These are phyloP conservation scores for Hydractinia symbiolongicarpus DNA, from an alignment of 30 jellyfish, hydroid and myxozoan genomes.

Conservation along the genomic window DNA sequence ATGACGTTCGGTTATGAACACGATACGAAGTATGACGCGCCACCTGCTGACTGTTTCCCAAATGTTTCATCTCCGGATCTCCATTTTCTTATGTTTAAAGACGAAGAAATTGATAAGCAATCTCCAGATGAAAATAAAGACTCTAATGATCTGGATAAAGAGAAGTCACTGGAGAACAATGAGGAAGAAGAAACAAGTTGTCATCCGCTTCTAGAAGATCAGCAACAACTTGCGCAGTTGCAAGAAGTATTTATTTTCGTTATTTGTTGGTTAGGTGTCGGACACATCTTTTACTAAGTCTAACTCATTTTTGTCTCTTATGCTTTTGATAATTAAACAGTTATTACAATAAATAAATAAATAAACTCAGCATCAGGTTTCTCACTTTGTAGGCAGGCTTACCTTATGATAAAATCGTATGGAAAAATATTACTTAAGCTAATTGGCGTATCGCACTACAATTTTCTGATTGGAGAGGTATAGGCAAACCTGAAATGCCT, in stretches of 20 bases:
- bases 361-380: too few species aligned
- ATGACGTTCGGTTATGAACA: background rate
- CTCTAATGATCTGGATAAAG: background rate
- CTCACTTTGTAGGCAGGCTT: too few species aligned
- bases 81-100: slow-evolving; percentile 1
- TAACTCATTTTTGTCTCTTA: too few species aligned
- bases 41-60: background rate
- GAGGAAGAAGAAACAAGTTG: background rate
- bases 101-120: background rate
- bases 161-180: background rate
- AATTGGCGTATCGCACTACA: too few species aligned
- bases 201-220: slow-evolving; percentile 7
- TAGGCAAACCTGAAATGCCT: too few species aligned
- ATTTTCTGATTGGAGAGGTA: too few species aligned
- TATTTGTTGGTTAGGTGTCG: background rate
- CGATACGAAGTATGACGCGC: background rate
- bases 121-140: background rate
- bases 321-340: too few species aligned
- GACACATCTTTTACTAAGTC: background rate
- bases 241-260: background rate
- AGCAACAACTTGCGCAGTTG: slow-evolving; percentile 3
- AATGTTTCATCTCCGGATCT: slow-evolving; percentile 8
- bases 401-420: too few species aligned
- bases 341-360: too few species aligned
- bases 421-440: too few species aligned